Percentiles rank a stretch among this genome's conserved stretches.
phyloP scores from a whole-genome alignment of 2,113 vertebrate species.

The Uropsilus gracilis region DNA sequence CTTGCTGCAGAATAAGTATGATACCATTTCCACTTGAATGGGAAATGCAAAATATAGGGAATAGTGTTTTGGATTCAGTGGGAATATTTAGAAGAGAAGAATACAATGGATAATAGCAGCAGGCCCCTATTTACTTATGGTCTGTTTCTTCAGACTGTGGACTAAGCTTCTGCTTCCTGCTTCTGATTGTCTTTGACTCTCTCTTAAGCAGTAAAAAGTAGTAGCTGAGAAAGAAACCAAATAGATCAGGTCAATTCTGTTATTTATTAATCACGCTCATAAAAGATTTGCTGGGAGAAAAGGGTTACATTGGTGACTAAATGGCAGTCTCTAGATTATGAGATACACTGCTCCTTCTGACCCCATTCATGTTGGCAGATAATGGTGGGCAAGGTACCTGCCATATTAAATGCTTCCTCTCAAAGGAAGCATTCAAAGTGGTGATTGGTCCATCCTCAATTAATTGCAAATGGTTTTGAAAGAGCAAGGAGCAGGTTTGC shows the following conservation, averaged over 20 bases:
- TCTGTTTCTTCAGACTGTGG: background rate
- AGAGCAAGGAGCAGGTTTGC: background rate
- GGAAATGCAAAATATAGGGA: background rate
- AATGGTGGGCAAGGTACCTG: background rate
- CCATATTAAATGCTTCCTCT: background rate
- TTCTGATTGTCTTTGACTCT: background rate
- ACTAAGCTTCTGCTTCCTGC: background rate
- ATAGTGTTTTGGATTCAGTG: background rate
- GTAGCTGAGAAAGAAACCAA: background rate
- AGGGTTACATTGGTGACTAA: background rate
- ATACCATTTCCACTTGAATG: background rate
- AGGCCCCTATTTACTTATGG: background rate
- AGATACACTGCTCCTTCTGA: background rate
- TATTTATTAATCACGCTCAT: background rate
- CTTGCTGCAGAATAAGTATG: background rate
- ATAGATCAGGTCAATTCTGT: background rate
- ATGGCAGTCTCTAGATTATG: background rate
- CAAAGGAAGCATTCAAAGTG: background rate
- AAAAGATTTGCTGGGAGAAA: background rate
- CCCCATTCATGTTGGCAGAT: background rate
- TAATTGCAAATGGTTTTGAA: background rate
- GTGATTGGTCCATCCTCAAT: background rate
- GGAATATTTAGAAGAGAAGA: background rate
- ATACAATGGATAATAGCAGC: background rate
- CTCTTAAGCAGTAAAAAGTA: background rate